Evolutionary conservation across 2,888 invertebrate genomes (phyloP).

Genomic region (Alloscopus bannaensis): DNA sequence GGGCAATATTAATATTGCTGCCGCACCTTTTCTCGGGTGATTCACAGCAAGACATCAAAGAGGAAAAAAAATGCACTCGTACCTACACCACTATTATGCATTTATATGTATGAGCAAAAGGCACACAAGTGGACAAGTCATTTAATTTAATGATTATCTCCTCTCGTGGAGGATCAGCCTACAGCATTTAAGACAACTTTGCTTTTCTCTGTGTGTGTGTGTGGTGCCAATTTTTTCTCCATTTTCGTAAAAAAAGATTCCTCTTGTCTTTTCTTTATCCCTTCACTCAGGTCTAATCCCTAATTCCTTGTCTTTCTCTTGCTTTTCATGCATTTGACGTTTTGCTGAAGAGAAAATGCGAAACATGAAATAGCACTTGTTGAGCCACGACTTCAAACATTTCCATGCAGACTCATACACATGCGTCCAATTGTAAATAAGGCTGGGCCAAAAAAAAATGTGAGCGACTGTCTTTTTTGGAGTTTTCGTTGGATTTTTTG

Average conservation of each 20-base stretch:
- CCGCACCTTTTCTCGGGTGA: conserved; percentile 64
- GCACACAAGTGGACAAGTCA: conserved; percentile 53
- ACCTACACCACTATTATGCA: too few relatives aligned
- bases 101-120: conserved; percentile 54
- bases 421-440: too few relatives aligned
- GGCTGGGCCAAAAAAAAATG: conserved; percentile 2
- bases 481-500: too few relatives aligned
- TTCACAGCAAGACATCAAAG: conserved; percentile 57
- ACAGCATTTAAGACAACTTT: conserved; percentile 29
- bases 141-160: conserved; percentile 64
- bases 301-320: conserved; percentile 32
- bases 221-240: neutral
- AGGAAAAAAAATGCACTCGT: too few relatives aligned
- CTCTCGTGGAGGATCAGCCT: conserved; percentile 50
- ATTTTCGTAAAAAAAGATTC: neutral
- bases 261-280: conserved; percentile 28
- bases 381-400: conserved; percentile 40
- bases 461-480: too few relatives aligned
- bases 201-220: too few relatives aligned
- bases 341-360: conserved; percentile 50
- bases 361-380: conserved; percentile 65
- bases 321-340: conserved; percentile 45
- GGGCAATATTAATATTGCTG: too few relatives aligned
- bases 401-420: conserved; percentile 57
- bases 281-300: too few relatives aligned